Percentiles rank a stretch among this genome's conserved stretches.
These are phyloP conservation scores for Zapornia atra DNA, from an alignment of 2,113 vertebrate species.

Conservation along the genomic window DNA sequence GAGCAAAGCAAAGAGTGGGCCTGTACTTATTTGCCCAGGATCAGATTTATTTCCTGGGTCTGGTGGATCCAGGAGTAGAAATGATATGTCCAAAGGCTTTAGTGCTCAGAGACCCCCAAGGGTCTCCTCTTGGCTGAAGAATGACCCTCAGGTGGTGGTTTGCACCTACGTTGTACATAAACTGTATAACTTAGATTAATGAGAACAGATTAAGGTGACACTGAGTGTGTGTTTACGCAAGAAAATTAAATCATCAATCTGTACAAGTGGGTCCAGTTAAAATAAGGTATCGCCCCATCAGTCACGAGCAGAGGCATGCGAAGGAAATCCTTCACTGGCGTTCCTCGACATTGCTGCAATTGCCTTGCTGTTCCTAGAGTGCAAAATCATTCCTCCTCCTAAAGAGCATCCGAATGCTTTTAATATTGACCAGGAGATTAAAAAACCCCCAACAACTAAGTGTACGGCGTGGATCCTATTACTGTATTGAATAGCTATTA, in stretches of 20 bases:
- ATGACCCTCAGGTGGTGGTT: background rate
- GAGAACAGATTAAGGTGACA: background rate
- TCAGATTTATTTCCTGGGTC: background rate
- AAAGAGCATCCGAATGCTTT: conserved; percentile 50
- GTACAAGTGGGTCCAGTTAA: background rate
- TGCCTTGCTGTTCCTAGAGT: background rate
- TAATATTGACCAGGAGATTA: conserved; percentile 40
- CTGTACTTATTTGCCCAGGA: background rate
- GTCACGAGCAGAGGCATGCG: background rate
- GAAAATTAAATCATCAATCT: background rate
- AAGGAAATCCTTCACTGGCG: background rate
- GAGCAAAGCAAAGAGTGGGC: background rate
- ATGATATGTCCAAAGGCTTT: background rate
- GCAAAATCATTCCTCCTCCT: conserved; percentile 15
- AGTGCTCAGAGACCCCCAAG: background rate
- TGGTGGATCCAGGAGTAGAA: background rate
- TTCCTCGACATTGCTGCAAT: background rate
- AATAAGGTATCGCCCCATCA: background rate
- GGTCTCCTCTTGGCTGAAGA: background rate
- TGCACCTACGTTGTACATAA: background rate
- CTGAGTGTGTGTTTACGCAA: background rate
- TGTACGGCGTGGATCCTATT: conserved; percentile 11
- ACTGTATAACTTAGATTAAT: background rate
- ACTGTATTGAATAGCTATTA: conserved; percentile 42
- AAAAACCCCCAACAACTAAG: conserved; percentile 11